Percentiles rank a stretch among this genome's conserved stretches.
Evolutionary conservation across 2,797 vertebrate species (phyloP).

Genomic region (Benthosema pterotum): DNA sequence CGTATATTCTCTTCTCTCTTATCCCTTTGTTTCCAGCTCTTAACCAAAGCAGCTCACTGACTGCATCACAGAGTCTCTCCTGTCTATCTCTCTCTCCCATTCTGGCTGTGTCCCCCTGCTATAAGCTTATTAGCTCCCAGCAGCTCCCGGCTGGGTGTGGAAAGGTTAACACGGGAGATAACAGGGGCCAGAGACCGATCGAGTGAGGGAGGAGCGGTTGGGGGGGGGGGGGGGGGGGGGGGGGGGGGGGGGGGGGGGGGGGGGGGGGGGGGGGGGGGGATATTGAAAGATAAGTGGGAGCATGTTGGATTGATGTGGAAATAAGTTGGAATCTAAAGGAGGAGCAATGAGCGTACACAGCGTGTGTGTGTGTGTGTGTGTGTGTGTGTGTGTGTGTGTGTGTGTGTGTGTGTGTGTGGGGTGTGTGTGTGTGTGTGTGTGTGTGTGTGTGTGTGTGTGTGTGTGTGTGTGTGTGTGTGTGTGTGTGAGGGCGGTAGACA

Average conservation of each 20-base stretch:
- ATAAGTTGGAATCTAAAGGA: slow-evolving; percentile 61
- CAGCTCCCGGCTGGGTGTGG: slow-evolving; percentile 50
- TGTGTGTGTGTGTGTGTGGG: slow-evolving; percentile 30
- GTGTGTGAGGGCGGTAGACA: too few relatives aligned
- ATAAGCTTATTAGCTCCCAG: slow-evolving; percentile 63
- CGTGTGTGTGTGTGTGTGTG: slow-evolving; percentile 15
- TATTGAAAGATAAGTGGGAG: slow-evolving; percentile 61
- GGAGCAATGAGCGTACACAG: slow-evolving; percentile 35
- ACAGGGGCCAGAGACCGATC: slow-evolving; percentile 62
- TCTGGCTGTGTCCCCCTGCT: slow-evolving; percentile 26
- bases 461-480: slow-evolving; percentile 9
- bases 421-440: slow-evolving; percentile 11
- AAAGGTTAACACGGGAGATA: slow-evolving; percentile 68
- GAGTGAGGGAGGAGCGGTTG: slow-evolving; percentile 46
- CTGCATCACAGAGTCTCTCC: not conserved
- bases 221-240: slow-evolving; percentile 24
- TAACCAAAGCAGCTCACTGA: too few relatives aligned
- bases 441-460: slow-evolving; percentile 29
- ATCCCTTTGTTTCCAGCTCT: not conserved
- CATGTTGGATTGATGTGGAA: slow-evolving; percentile 61
- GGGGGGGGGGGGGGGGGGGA: slow-evolving; percentile 27
- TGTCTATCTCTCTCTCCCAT: slow-evolving; percentile 33
- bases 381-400: slow-evolving; percentile 1
- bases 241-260: slow-evolving; percentile 36
- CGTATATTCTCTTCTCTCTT: not conserved